Conservation (phyloP, 1,140 invertebrate genomes). For the Habropoda laboriosa region DNA sequence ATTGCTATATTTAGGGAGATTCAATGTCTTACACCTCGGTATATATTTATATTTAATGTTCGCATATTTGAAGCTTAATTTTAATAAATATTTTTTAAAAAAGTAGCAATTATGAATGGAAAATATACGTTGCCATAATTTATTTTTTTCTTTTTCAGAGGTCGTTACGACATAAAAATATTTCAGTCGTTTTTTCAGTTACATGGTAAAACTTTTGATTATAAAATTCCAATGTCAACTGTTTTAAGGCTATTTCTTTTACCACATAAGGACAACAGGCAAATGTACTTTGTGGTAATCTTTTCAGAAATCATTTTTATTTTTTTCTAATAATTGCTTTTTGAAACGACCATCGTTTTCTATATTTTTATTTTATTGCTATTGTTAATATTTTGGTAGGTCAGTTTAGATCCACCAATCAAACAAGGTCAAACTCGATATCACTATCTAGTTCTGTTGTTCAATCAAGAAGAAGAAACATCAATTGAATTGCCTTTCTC, state of each 20-base stretch:
- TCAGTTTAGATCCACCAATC: constrained; percentile 98
- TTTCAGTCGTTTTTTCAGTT: constrained; percentile 99
- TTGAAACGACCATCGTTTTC: too few species aligned
- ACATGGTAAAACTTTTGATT: constrained; percentile 99
- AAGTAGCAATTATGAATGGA: neutral
- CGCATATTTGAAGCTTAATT: neutral
- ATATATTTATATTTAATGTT: constrained; percentile 55
- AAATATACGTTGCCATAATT: neutral
- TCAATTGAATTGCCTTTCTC: constrained; percentile 95
- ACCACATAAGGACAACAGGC: constrained; percentile 98
- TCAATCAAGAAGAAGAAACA: constrained; percentile 96
- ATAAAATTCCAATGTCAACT: constrained; percentile 99
- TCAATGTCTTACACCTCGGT: constrained; percentile 98
- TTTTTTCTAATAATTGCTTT: constrained; percentile 15
- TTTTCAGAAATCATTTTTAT: neutral
- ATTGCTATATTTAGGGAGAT: constrained; percentile 98
- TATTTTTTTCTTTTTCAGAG: constrained; percentile 85
- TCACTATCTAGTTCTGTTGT: constrained; percentile 97
- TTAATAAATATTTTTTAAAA: constrained; percentile 2
- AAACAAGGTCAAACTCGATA: constrained; percentile 99
- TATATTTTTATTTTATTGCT: constrained; percentile 27
- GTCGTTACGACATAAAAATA: constrained; percentile 99
- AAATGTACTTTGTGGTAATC: constrained; percentile 98
- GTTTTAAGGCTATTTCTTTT: constrained; percentile 96
- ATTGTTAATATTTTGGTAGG: constrained; percentile 74